Evolutionary conservation across 1,140 invertebrate genomes (phyloP), one percentile per base, ranked within the genome.

Genomic region (Drosophila insularis): DNA sequence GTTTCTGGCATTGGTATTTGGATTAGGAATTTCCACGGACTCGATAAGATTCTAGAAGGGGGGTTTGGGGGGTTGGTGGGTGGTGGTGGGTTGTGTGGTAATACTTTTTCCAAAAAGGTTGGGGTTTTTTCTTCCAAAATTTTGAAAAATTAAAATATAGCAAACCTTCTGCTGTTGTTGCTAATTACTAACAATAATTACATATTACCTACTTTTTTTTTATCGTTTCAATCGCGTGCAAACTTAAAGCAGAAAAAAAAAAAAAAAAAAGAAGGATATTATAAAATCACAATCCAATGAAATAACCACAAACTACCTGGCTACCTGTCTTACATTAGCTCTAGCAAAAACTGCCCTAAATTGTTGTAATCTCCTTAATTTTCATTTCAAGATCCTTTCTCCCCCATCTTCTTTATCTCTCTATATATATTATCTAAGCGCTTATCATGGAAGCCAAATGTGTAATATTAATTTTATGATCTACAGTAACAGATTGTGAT

Each of bases 381-480:
- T 6, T 27, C 27, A 27, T 5, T 27, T 27, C 27, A 27, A 46
- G 35, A 37, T 13, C 27, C 4, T 27, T 27, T 6, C 11, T 13
- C 10, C 35, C 35, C 35, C 58, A 31, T 58, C 50, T 40, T 19
- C 67, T 17, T 32, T 58, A 37, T 31, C 58, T 37, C 56, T 27
- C 63, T 73, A 21, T 55, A 58, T 55, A 58, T n/a, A n/a, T 37
- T 59, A 27, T 5, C 60, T 70, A 78, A 63, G 79, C 79, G 61
- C 80, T 50, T 50, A 68, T 63, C 78, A 59, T 86, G 81, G 79
- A 87, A 86, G 81, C 81, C 81, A 87, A 79, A 81, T 87, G 74
- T 66, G 72, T 72, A 14, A 58, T 55, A 55, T 59, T 59, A 40
- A 63, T 59, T 67, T n/a, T 31, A 32, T 53, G 35, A 19, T 50